Base-by-base conservation (phyloP, 2,797 vertebrate genomes). In the Sebastes aleutianus region DNA sequence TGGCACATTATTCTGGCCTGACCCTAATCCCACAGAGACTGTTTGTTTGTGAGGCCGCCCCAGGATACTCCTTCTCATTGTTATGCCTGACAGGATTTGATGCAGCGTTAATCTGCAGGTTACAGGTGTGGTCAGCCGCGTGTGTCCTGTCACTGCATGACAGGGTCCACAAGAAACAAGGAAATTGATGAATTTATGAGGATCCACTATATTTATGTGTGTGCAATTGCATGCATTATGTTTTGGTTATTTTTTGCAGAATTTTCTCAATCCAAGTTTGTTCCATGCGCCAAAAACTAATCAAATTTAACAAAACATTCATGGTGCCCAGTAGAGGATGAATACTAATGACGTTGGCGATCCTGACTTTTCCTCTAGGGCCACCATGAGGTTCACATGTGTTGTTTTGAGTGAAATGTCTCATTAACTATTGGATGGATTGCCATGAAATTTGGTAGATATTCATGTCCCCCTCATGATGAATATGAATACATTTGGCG, bases 11-110 rank as follows among this genome's bases (percentile, higher is more conserved):
- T 88, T 87, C 70, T 82, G 75, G 73, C 76, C 63, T 95, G 94
- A 94, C 94, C 94, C 89, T 95, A 95, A 95, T 96, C 95, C 88
- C 76, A n/a, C 70, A 50, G 74, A 76, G 80, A 84, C 53, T 79
- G 53, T 84, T 29, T 88, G 84, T 87, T 66, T 71, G 24, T 53
- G 59, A 18, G 50, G 6, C 54, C 71, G 65, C 11, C 61, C 47
- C 11, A 50, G 56, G 76, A 81, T 82, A 36, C 76, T 85, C 86
- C 61, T 78, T 29, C 65, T 66, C 81, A 84, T 88, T 89, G 90
- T 93, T 88, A 36, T 61, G 67, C 66, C 64, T 50, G 80, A 72
- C 70, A 74, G 78, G 53, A 71, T 85, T 68, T 78, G 53, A 74
- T 79, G 53, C 24, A 20, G 26, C 2, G 22, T 43, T 89, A 91